Conservation (phyloP, 2,113 vertebrate species). For the Lethenteron camtschaticum region DNA sequence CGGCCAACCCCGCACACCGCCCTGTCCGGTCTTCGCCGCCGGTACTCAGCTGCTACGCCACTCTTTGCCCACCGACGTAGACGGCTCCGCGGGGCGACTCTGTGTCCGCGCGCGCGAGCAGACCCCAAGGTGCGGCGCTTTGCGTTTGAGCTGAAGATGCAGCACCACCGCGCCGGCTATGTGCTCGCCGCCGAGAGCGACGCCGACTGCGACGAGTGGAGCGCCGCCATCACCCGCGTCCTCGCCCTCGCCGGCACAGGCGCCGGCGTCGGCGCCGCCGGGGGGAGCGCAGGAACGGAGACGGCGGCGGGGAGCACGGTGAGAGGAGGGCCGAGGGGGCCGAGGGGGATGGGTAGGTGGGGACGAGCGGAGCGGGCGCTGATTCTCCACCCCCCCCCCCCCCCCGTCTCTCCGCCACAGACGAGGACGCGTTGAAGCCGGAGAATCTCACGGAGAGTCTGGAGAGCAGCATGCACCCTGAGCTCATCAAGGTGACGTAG, state of each 20-base stretch:
- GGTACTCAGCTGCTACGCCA: too few relatives aligned
- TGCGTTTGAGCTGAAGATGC: conserved; percentile 97
- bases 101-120: conserved; percentile 13
- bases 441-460: conserved; percentile 63
- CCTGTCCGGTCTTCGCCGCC: too few relatives aligned
- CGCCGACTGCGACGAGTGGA: conserved; percentile 92
- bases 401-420: not conserved
- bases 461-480: conserved; percentile 69
- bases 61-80: too few relatives aligned
- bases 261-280: conserved; percentile 77
- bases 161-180: conserved; percentile 92
- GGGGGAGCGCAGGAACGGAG: conserved; percentile 91
- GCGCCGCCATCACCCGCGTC: conserved; percentile 71
- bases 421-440: conserved; percentile 31
- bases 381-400: too few relatives aligned
- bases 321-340: not conserved
- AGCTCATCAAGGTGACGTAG: conserved; percentile 62
- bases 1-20: too few relatives aligned
- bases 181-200: conserved; percentile 81
- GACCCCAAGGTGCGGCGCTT: conserved; percentile 81
- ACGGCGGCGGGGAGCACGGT: conserved; percentile 14
- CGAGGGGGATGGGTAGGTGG: not conserved
- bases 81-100: too few relatives aligned
- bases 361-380: not conserved
- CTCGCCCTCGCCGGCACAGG: conserved; percentile 84